Base-by-base conservation (phyloP, 1,140 invertebrate genomes). In the Streblospio benedicti region DNA sequence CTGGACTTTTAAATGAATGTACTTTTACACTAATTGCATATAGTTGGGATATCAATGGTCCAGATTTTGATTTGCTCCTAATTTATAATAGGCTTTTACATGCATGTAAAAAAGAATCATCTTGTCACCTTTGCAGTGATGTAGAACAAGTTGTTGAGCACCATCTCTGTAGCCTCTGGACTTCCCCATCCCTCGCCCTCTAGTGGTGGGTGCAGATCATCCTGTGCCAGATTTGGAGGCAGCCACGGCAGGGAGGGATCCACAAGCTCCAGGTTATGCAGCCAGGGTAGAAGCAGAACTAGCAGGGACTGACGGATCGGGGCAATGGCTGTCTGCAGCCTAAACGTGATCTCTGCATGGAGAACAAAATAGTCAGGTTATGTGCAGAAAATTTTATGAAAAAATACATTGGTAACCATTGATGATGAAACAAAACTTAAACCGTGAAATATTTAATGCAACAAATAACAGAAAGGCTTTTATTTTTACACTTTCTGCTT, bases 81-180 rank as follows among this genome's bases (percentile, higher is more conserved):
- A n/a, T n/a, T n/a, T n/a, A n/a, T n/a, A n/a, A n/a, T n/a, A n/a
- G n/a, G n/a, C n/a, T n/a, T n/a, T n/a, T n/a, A n/a, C n/a, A n/a
- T n/a, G n/a, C n/a, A n/a, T n/a, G n/a, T n/a, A n/a, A n/a, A n/a
- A n/a, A n/a, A n/a, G n/a, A n/a, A n/a, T n/a, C n/a, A n/a, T n/a
- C n/a, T n/a, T n/a, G n/a, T 72, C 81, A 92, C 89, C 85, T 94
- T 96, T 0, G 91, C 90, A 6, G 94, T 99, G 65, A 98, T 90
- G 73, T 97, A 98, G 75, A 99, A 93, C 0, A 99, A 84, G 81
- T 99, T 99, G 76, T 98, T 99, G 23, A 99, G 82, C 20, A 99
- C 91, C 91, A 99, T 97, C 81, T 99, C 94, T 0, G 96, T 98
- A n/a, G 95, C 95, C 80, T 98, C 69, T 12, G 90, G 91, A 0